phyloP scores from a whole-genome alignment of 2,797 vertebrate genomes.

The Brachyalestes nurse region DNA sequence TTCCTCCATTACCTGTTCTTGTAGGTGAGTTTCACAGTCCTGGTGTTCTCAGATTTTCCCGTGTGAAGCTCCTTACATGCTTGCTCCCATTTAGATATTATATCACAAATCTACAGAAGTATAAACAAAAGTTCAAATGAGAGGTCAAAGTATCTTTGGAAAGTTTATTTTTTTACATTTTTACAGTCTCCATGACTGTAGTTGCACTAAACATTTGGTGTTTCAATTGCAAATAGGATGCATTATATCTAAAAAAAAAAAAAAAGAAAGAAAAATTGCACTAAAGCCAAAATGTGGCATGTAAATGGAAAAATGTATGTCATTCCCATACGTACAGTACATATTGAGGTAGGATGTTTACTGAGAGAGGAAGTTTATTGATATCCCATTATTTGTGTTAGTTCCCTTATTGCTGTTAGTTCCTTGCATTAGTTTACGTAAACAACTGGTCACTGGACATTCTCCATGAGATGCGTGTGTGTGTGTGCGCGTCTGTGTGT shows the following conservation, averaged over 20 bases:
- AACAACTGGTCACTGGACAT: background rate
- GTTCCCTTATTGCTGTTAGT: background rate
- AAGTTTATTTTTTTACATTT: no score
- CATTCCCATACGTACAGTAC: no score
- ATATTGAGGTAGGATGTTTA: no score
- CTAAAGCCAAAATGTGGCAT: background rate
- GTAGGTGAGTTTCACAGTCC: slow-evolving; percentile 93
- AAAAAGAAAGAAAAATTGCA: no score
- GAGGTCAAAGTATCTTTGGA: no score
- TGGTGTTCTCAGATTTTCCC: slow-evolving; percentile 92
- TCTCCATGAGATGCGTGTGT: background rate
- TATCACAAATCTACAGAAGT: slow-evolving; percentile 90
- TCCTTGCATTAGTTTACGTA: background rate
- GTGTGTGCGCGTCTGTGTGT: slow-evolving; percentile 1
- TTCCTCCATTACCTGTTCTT: slow-evolving; percentile 87
- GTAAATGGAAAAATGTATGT: background rate
- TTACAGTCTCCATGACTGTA: no score
- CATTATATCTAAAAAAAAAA: no score
- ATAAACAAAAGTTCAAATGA: no score
- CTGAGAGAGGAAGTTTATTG: background rate
- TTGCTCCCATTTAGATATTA: slow-evolving; percentile 98
- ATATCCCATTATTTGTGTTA: background rate
- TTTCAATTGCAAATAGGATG: no score
- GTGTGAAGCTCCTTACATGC: slow-evolving; percentile 93
- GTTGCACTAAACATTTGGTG: no score